Evolutionary conservation across 2,113 vertebrate genomes (phyloP).

Genomic region (Daboia siamensis): DNA sequence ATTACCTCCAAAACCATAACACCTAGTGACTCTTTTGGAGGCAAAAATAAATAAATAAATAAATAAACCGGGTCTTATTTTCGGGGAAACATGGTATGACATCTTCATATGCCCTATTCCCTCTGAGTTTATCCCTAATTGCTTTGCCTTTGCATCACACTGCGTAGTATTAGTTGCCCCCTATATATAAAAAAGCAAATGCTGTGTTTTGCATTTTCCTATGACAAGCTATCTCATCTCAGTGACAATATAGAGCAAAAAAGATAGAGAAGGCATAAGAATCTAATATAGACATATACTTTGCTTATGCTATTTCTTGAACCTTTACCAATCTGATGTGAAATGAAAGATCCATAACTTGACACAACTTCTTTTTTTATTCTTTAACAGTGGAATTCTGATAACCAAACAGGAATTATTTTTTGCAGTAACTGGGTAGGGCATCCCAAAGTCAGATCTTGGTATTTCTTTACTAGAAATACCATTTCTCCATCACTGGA

Average conservation of each 20-base stretch:
- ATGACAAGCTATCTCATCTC: neutral
- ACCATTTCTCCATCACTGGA: neutral
- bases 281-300: neutral
- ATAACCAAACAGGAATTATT: neutral
- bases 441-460: neutral
- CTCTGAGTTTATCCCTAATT: neutral
- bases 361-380: neutral
- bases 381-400: neutral
- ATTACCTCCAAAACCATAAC: too few species aligned
- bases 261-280: neutral
- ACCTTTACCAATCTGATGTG: neutral
- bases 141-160: neutral
- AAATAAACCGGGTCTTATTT: too few species aligned
- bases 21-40: too few species aligned
- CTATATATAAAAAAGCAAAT: too few species aligned
- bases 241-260: neutral
- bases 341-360: neutral
- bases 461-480: neutral
- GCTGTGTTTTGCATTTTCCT: neutral
- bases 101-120: neutral
- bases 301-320: neutral
- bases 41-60: too few species aligned
- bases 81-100: too few species aligned
- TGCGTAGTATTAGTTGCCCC: too few species aligned
- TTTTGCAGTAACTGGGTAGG: neutral